These are phyloP conservation scores for Orthosia cruda DNA, from an alignment of 2,888 invertebrate genomes.

Conservation along the genomic window DNA sequence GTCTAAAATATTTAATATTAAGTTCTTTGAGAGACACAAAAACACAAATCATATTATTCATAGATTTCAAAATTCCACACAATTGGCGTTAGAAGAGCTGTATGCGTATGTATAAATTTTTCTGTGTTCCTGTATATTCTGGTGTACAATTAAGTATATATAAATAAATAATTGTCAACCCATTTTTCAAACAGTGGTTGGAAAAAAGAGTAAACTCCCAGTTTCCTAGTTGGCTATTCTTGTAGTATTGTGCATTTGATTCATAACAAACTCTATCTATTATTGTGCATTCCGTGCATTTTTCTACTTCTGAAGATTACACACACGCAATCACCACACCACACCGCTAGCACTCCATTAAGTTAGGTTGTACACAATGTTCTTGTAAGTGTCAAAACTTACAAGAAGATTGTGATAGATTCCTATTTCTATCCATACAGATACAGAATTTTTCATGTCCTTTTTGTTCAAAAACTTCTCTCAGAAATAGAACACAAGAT, in stretches of 20 bases:
- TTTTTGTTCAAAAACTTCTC: slow-evolving; percentile 29
- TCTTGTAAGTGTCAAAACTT: too few relatives aligned
- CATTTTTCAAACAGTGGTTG: too few relatives aligned
- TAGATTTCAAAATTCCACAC: neutral
- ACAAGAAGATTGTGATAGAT: too few relatives aligned
- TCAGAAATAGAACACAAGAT: slow-evolving; percentile 8
- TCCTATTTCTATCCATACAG: neutral
- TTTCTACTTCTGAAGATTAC: too few relatives aligned
- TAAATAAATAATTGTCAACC: too few relatives aligned
- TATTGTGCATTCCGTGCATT: neutral
- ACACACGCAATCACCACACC: too few relatives aligned
- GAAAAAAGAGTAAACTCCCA: neutral
- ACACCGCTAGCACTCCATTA: too few relatives aligned
- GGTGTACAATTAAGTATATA: too few relatives aligned
- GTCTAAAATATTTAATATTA: neutral
- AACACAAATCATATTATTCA: neutral
- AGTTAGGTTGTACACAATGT: too few relatives aligned
- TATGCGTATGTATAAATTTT: neutral
- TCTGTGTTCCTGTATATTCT: too few relatives aligned
- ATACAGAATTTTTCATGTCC: slow-evolving; percentile 27
- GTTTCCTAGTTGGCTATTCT: neutral
- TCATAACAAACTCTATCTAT: neutral
- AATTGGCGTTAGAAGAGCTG: neutral
- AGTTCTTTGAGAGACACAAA: neutral
- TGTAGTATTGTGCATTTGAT: neutral